Conservation (phyloP, 1,140 invertebrate species). For the Atta colombica region DNA sequence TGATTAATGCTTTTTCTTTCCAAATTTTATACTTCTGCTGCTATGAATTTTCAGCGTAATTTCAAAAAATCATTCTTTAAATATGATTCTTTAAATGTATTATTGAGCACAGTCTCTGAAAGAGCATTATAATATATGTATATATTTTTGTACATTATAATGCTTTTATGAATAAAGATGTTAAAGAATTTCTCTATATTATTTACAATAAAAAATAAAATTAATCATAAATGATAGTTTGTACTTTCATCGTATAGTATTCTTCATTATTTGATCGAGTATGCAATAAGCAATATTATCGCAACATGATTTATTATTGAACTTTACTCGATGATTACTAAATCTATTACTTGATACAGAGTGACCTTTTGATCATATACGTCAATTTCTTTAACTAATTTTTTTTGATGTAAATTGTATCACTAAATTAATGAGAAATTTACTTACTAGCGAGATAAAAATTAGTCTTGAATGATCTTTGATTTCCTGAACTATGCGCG, state of each 20-base stretch:
- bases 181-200: neutral
- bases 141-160: no score
- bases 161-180: neutral
- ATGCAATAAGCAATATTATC: neutral
- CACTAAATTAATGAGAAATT: neutral
- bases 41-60: neutral
- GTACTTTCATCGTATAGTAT: neutral
- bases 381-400: neutral
- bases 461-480: slow-evolving; percentile 7
- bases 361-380: neutral
- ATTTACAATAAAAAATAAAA: neutral
- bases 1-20: neutral
- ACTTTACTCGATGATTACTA: slow-evolving; percentile 1
- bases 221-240: neutral
- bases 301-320: neutral
- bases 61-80: neutral
- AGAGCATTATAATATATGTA: neutral
- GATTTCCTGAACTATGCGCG: neutral
- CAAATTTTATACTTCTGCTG: neutral
- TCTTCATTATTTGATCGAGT: neutral
- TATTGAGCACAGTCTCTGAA: neutral
- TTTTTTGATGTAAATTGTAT: neutral
- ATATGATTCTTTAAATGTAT: neutral
- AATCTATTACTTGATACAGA: neutral
- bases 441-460: neutral